These are phyloP conservation scores for Spea bombifrons DNA, from an alignment of 2,113 vertebrate genomes.

Conservation along the genomic window DNA sequence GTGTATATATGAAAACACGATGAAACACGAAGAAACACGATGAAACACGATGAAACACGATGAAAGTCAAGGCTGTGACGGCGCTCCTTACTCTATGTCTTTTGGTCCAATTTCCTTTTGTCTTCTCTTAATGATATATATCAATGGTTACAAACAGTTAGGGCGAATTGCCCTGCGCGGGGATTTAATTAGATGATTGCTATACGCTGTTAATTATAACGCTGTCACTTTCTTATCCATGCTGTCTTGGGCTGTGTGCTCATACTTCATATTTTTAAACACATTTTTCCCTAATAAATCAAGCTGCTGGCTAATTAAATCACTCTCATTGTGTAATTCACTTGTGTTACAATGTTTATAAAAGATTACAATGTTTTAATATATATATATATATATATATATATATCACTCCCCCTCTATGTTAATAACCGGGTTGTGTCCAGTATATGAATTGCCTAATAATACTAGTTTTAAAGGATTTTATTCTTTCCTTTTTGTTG, in stretches of 20 bases:
- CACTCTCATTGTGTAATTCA: neutral
- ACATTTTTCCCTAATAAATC: neutral
- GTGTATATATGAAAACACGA: too few relatives aligned
- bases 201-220: neutral
- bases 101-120: neutral
- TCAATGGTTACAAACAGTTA: constrained; percentile 1
- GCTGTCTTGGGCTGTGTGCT: neutral
- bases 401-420: neutral
- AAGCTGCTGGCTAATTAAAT: neutral
- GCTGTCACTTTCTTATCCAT: neutral
- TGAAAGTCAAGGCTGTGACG: neutral
- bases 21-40: too few relatives aligned
- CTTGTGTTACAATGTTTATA: neutral
- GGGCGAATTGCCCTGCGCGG: constrained; percentile 3
- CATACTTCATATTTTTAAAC: neutral
- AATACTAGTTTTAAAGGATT: neutral
- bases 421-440: neutral
- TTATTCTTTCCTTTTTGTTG: neutral
- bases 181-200: constrained; percentile 2
- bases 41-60: too few relatives aligned
- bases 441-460: neutral
- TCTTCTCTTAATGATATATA: neutral
- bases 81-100: neutral
- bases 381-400: neutral
- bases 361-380: neutral